phyloP scores from a whole-genome alignment of 1,140 invertebrate genomes.

The Drosophila pallidifrons region DNA sequence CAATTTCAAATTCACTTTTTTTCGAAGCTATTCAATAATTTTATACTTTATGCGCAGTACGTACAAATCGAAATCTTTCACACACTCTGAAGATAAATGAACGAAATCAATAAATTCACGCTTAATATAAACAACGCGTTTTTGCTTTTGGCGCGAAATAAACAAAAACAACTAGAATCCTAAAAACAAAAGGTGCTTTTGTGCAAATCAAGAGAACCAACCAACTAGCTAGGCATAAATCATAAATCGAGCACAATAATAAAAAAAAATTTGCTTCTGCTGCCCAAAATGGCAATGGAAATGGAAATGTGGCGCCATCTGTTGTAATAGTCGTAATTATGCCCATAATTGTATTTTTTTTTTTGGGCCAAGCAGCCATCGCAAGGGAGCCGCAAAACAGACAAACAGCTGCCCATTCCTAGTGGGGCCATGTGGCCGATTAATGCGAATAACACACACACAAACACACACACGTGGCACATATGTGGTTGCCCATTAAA shows the following conservation, averaged over 20 bases:
- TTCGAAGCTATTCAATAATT: constrained; percentile 22
- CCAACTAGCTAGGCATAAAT: constrained; percentile 25
- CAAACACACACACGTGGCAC: neutral
- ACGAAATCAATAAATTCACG: constrained; percentile 46
- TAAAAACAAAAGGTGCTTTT: neutral
- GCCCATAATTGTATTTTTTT: constrained; percentile 29
- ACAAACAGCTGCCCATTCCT: neutral
- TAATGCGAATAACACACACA: constrained; percentile 2
- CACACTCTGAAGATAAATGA: constrained; percentile 19
- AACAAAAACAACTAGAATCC: constrained; percentile 20
- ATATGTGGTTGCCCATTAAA: constrained; percentile 10
- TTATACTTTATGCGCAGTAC: constrained; percentile 30
- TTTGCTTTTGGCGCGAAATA: constrained; percentile 23
- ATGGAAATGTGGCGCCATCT: constrained; percentile 36
- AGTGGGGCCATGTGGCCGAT: constrained; percentile 41
- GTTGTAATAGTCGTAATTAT: constrained; percentile 29
- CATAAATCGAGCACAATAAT: constrained; percentile 33
- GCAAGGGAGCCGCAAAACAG: neutral
- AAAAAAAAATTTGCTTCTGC: constrained; percentile 4
- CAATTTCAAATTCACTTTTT: neutral
- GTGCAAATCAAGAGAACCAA: constrained; percentile 17
- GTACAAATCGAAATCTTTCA: constrained; percentile 1
- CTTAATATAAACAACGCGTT: constrained; percentile 36
- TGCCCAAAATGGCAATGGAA: constrained; percentile 2
- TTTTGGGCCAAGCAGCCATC: constrained; percentile 8